Conservation (phyloP, 2,888 invertebrate genomes). For the Chalcis sispes region DNA sequence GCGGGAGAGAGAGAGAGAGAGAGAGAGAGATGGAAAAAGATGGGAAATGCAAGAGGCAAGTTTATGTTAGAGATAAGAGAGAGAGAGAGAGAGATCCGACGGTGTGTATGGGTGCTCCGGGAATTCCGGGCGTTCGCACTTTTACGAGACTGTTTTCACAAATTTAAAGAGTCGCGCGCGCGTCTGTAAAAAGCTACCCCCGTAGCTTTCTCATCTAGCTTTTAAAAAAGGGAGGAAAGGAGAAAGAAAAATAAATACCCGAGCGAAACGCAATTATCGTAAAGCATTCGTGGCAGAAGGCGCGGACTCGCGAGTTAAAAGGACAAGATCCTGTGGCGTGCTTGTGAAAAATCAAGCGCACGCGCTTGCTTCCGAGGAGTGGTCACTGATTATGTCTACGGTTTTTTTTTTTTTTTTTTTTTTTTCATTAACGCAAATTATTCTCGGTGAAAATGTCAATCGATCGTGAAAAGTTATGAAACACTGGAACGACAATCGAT, state of each 20-base stretch:
- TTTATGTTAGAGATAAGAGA: conserved; percentile 39
- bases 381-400: conserved; percentile 31
- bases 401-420: conserved; percentile 25
- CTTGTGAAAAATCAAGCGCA: conserved; percentile 37
- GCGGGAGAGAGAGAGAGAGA: conserved; percentile 39
- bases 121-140: conserved; percentile 54
- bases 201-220: conserved; percentile 45
- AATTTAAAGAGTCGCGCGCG: conserved; percentile 56
- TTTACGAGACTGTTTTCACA: conserved; percentile 63
- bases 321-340: background rate
- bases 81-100: conserved; percentile 47
- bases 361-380: conserved; percentile 6
- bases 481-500: too few relatives aligned
- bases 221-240: background rate
- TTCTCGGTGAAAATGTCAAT: too few relatives aligned
- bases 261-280: conserved; percentile 55
- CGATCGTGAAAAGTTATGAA: too few relatives aligned
- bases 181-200: conserved; percentile 62
- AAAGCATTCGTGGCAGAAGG: conserved; percentile 34
- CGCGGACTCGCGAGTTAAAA: conserved; percentile 23
- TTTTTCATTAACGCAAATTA: too few relatives aligned
- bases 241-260: conserved; percentile 12
- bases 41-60: too few relatives aligned
- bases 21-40: conserved; percentile 43
- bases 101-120: conserved; percentile 44